These are phyloP conservation scores for Arrhopalites spinosus DNA, from an alignment of 2,888 invertebrate genomes.

Conservation along the genomic window DNA sequence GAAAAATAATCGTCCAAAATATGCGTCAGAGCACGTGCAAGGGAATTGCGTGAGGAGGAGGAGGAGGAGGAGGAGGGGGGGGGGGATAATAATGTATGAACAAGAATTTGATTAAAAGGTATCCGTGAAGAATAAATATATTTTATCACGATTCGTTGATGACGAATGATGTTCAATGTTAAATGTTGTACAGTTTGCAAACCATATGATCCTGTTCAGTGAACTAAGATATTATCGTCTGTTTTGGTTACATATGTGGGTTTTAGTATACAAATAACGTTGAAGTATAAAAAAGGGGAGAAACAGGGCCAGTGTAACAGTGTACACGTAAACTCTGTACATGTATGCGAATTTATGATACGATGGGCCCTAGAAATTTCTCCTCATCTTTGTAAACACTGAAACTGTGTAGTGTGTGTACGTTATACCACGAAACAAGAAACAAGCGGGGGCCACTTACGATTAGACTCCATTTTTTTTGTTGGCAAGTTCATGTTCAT, in stretches of 20 bases:
- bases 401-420: no score
- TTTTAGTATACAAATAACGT: background rate
- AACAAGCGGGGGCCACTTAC: background rate
- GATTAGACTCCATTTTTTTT: no score
- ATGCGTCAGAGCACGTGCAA: no score
- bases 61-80: background rate
- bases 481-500: background rate
- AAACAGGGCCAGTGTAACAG: background rate
- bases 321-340: background rate
- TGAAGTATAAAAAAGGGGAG: background rate
- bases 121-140: background rate
- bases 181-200: background rate
- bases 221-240: background rate
- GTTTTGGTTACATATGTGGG: background rate
- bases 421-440: no score
- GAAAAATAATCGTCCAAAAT: no score
- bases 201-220: background rate
- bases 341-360: constrained; percentile 7
- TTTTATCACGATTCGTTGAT: constrained; percentile 16
- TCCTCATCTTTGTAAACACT: background rate
- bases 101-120: background rate
- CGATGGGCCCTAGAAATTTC: constrained; percentile 16
- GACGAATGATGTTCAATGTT: constrained; percentile 3
- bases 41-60: background rate
- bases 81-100: background rate